Percentiles rank a stretch among this genome's conserved stretches.
Conservation (phyloP, 2,888 invertebrate species). For the Drosophila anceps region DNA sequence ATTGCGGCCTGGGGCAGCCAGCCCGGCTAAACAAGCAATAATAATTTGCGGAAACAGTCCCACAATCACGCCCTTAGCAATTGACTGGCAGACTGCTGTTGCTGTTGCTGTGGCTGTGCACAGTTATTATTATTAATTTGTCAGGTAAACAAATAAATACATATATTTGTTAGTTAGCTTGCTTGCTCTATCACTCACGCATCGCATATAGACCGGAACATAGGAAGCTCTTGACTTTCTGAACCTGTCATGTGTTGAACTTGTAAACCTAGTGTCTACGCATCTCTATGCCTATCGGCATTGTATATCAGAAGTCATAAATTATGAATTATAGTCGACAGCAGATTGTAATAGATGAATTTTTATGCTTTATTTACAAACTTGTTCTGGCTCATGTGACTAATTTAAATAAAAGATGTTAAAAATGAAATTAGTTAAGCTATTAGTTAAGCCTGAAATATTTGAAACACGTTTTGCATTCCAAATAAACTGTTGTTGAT, state of each 20-base stretch:
- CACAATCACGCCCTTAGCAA: conserved; percentile 67
- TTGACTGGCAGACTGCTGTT: conserved; percentile 44
- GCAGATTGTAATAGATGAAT: conserved; percentile 38
- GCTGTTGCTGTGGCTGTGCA: conserved; percentile 22
- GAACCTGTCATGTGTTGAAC: conserved; percentile 37
- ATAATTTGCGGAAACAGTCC: conserved; percentile 75
- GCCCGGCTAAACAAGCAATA: conserved; percentile 47
- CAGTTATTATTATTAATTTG: conserved; percentile 66
- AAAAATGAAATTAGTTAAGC: conserved; percentile 26
- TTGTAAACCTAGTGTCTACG: conserved; percentile 9
- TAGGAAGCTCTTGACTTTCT: conserved; percentile 22
- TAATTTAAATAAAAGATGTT: conserved; percentile 42
- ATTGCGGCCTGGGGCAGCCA: conserved; percentile 47
- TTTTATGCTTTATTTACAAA: conserved; percentile 29
- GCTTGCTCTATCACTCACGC: not conserved
- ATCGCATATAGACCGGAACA: conserved; percentile 39
- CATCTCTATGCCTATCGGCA: conserved; percentile 26
- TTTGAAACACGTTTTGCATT: conserved; percentile 53
- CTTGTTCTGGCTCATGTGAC: conserved; percentile 45
- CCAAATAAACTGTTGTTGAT: conserved; percentile 25
- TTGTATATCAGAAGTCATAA: conserved; percentile 22
- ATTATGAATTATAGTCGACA: conserved; percentile 20
- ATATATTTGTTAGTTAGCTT: not conserved
- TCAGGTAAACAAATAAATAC: conserved; percentile 36
- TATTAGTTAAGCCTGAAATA: conserved; percentile 31